Evolutionary conservation across 1,140 invertebrate genomes (phyloP).

Genomic region (Apis dorsata): DNA sequence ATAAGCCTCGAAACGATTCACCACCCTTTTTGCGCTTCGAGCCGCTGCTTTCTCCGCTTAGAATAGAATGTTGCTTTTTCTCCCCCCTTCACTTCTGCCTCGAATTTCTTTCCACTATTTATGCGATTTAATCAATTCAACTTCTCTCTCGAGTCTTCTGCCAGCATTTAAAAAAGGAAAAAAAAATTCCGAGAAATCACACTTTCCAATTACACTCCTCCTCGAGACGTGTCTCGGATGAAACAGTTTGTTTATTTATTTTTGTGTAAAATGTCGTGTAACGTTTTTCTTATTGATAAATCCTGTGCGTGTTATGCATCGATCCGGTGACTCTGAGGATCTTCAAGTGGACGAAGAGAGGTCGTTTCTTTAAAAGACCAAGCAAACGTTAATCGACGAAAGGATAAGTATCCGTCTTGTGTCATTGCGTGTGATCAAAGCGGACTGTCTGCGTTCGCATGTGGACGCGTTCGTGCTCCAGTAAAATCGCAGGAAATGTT

Average conservation of each 20-base stretch:
- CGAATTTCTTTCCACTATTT: not conserved
- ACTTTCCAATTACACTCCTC: no score
- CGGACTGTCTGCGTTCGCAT: not conserved
- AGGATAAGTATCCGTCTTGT: not conserved
- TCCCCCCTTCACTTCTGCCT: not conserved
- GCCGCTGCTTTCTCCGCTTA: not conserved
- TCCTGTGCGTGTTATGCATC: not conserved
- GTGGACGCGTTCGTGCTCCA: conserved; percentile 20
- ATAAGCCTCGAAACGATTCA: not conserved
- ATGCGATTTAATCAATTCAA: no score
- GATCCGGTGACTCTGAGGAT: not conserved
- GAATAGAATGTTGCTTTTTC: not conserved
- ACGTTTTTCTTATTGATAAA: not conserved
- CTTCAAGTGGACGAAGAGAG: no score
- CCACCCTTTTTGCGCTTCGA: conserved; percentile 7
- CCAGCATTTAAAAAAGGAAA: no score
- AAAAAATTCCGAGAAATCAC: no score
- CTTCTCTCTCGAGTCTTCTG: no score
- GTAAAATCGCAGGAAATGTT: conserved; percentile 1
- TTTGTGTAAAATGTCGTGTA: not conserved
- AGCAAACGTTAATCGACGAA: not conserved
- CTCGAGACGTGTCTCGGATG: not conserved
- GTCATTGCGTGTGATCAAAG: conserved; percentile 19
- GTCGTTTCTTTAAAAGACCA: not conserved
- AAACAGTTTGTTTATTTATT: not conserved